Conservation (phyloP, 2,797 vertebrate species). For the Acanthurus tractus region DNA sequence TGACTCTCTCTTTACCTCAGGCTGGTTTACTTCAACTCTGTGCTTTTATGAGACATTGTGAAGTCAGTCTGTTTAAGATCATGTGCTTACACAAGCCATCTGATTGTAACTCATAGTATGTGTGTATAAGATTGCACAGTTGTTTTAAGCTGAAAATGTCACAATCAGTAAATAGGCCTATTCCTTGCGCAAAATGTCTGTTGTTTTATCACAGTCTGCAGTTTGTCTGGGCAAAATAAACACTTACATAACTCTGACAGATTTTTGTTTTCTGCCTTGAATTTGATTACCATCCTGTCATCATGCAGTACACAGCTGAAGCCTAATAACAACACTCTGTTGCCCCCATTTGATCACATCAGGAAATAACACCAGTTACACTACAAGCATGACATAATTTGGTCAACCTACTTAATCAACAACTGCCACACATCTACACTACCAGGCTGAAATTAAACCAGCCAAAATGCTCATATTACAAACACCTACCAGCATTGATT, state of each 20-base stretch:
- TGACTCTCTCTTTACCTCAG: not conserved
- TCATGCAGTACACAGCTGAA: not conserved
- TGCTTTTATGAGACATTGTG: not conserved
- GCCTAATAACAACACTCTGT: conserved; percentile 24
- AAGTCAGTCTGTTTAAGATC: not conserved
- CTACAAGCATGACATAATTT: not conserved
- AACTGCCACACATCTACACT: not conserved
- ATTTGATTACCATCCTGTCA: not conserved
- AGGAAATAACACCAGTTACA: conserved; percentile 28
- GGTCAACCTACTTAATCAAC: not conserved
- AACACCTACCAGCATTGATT: not conserved
- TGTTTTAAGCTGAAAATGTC: not conserved
- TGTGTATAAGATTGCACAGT: not conserved
- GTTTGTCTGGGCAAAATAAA: not conserved
- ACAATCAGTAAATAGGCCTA: not conserved
- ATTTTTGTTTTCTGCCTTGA: not conserved
- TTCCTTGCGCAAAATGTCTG: not conserved
- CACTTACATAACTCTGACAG: not conserved
- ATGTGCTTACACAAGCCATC: not conserved
- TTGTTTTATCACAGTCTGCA: not conserved
- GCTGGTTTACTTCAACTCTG: not conserved
- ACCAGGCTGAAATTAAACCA: not conserved
- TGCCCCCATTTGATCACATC: conserved; percentile 57
- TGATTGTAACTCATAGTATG: not conserved
- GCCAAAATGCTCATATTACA: not conserved